A percentile compares a stretch with the other conserved stretches of the same genome.
Evolutionary conservation across 2,113 vertebrate species (phyloP).

Genomic region (Vimba vimba): DNA sequence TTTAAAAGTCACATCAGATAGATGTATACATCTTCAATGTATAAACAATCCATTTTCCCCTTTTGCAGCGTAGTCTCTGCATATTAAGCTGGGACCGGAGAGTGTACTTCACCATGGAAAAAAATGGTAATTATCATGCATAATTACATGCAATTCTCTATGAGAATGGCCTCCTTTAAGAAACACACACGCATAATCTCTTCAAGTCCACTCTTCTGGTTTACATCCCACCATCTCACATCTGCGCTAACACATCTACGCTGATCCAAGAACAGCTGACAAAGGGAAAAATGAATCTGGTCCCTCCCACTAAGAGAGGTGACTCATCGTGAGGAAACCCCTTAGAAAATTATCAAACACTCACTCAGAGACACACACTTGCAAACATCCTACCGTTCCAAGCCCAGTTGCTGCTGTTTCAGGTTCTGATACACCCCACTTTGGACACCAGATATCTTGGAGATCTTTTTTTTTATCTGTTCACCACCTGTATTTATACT

Average conservation of each 20-base stretch:
- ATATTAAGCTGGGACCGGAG: not conserved
- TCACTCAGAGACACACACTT: slow-evolving; percentile 5
- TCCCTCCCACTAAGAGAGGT: slow-evolving; percentile 40
- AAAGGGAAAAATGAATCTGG: slow-evolving; percentile 26
- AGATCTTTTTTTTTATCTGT: not conserved
- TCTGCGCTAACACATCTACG: not conserved
- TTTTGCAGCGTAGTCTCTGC: not conserved
- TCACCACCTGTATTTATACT: not conserved
- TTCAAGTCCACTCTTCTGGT: not conserved
- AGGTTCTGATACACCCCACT: not conserved
- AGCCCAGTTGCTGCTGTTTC: slow-evolving; percentile 1
- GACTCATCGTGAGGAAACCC: slow-evolving; percentile 55
- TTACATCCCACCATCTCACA: slow-evolving; percentile 5
- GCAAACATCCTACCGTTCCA: not conserved
- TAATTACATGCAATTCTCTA: not conserved
- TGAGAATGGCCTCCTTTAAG: not conserved
- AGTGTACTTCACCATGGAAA: not conserved
- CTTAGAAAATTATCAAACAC: slow-evolving; percentile 40
- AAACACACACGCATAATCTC: slow-evolving; percentile 4
- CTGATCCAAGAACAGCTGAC: slow-evolving; percentile 43
- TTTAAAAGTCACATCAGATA: not conserved
- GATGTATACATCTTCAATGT: not conserved
- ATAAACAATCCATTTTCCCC: not conserved
- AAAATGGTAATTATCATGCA: not conserved
- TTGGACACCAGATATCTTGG: not conserved